Evolutionary conservation across 2,888 invertebrate genomes (phyloP), one percentile per base, ranked within the genome.

Genomic region (Germaria angustata): DNA sequence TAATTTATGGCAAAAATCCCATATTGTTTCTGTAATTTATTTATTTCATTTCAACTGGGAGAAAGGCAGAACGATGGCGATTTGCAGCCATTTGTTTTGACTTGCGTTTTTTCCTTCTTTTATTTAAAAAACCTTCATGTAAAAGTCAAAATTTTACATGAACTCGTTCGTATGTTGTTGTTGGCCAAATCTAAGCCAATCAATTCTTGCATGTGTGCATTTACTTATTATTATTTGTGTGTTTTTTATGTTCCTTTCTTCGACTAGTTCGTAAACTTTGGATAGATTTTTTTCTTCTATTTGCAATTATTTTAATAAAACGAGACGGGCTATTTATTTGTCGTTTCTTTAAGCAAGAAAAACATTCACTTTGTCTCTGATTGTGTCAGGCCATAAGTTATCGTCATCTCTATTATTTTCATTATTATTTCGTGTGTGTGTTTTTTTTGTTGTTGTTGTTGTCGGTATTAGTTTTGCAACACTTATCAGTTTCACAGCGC

Each of bases 61-160:
- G 73, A 73, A 73, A 73, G 61, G 73, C 73, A 41, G 20, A 17
- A 51, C 34, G 44, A 36, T 57, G 44, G n/a, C 51, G 7, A 15
- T 72, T 69, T 20, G 3, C 9, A 44, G 61, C 20, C 22, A 5
- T 55, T 36, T 34, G 6, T 44, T 17, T 75, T 53, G 44, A 36
- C 34, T 68, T 61, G 41, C n/a, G n/a, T n/a, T n/a, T n/a, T n/a
- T n/a, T n/a, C n/a, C n/a, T n/a, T n/a, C n/a, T 59, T 69, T 71
- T 76, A 76, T 71, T 71, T n/a, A n/a, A n/a, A n/a, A 72, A 79
- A 72, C 39, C 71, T 72, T 79, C 71, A 79, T 79, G 78, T 79
- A 65, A 72, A 71, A 79, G 78, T 79, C 78, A 65, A 72, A 72
- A 65, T 63, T 20, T 55, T 57, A 66, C 66, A 76, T 76, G 66